phyloP scores from a whole-genome alignment of 2,113 vertebrate genomes.

The Cichladusa arquata region DNA sequence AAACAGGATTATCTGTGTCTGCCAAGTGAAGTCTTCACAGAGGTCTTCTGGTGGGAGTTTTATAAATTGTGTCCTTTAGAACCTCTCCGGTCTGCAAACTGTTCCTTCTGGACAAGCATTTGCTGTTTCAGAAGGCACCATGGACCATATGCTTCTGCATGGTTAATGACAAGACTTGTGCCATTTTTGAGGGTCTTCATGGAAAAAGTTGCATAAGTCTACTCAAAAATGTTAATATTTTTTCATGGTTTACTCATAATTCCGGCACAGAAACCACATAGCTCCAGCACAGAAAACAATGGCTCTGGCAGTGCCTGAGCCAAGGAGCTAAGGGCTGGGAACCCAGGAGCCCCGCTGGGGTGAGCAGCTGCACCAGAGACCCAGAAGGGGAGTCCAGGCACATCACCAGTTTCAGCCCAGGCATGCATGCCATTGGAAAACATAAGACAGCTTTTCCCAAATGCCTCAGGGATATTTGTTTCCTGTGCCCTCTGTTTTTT shows the following conservation, averaged over 20 bases:
- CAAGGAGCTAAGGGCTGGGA: not conserved
- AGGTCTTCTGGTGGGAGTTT: not conserved
- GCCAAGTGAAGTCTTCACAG: not conserved
- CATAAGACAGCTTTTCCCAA: not conserved
- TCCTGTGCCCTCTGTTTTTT: not conserved
- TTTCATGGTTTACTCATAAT: conserved; percentile 27
- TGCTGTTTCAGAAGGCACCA: not conserved
- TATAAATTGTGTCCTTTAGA: not conserved
- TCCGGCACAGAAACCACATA: conserved; percentile 12
- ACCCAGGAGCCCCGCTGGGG: not conserved
- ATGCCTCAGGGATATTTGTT: not conserved
- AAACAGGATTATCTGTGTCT: not conserved
- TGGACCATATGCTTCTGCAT: rapidly evolving
- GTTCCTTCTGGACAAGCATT: not conserved
- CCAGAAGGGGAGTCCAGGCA: not conserved
- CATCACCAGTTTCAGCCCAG: not conserved
- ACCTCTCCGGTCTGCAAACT: not conserved
- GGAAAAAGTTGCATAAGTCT: conserved; percentile 37
- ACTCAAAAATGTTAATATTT: conserved; percentile 10
- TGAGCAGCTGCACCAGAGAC: not conserved
- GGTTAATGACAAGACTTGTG: not conserved
- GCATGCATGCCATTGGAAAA: rapidly evolving
- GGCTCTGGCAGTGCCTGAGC: not conserved
- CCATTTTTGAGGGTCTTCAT: conserved; percentile 27
- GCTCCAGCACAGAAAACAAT: conserved; percentile 40